Evolutionary conservation across 35 echinoderm and acorn worm species (phyloP).

Genomic region (Lytechinus pictus): DNA sequence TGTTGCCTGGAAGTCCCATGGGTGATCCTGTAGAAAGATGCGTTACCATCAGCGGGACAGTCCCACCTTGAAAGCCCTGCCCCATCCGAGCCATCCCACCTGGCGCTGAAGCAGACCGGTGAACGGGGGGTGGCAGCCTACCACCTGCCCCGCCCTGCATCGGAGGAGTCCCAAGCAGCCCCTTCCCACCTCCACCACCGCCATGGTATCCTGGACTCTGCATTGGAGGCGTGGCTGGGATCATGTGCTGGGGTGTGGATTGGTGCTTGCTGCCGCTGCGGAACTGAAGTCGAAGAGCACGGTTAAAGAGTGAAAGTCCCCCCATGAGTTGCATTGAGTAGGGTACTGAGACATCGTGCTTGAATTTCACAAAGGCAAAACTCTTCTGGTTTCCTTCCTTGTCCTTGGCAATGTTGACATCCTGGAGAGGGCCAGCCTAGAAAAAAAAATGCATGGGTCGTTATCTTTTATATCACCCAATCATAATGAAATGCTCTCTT

Average conservation of each 20-base stretch:
- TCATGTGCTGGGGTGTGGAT: slow-evolving; percentile 25
- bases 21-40: not conserved
- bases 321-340: slow-evolving; percentile 82
- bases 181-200: not conserved
- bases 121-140: slow-evolving; percentile 15
- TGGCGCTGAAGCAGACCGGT: slow-evolving; percentile 29
- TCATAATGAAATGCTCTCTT: not conserved
- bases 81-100: not conserved
- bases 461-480: not conserved
- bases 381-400: slow-evolving; percentile 49
- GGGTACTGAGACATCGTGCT: slow-evolving; percentile 88
- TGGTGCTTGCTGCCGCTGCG: slow-evolving; percentile 82
- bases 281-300: slow-evolving; percentile 70
- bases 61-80: not conserved
- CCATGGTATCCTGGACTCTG: not conserved
- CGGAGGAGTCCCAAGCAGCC: not conserved
- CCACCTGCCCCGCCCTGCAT: not conserved
- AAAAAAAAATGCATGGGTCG: not conserved
- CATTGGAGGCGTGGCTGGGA: slow-evolving; percentile 11
- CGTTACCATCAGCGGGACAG: not conserved
- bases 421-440: slow-evolving; percentile 86
- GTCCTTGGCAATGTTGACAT: slow-evolving; percentile 79
- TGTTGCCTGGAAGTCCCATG: not conserved
- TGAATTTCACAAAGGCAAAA: slow-evolving; percentile 92
- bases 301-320: slow-evolving; percentile 64